phyloP scores from a whole-genome alignment of 2,797 vertebrate genomes.

The Acanthurus lineatus region DNA sequence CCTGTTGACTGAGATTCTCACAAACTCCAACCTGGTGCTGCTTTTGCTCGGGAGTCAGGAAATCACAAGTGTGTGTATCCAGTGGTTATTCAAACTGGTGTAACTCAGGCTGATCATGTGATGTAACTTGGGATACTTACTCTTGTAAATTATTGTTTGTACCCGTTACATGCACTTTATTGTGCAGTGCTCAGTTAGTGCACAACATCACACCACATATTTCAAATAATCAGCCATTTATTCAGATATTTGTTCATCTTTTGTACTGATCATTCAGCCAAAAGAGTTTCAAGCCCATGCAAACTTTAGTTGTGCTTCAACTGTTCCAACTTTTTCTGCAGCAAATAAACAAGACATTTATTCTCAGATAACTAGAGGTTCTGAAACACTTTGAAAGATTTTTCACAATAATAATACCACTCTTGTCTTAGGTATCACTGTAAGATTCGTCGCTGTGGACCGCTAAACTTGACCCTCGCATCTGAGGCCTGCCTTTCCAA shows the following conservation, averaged over 20 bases:
- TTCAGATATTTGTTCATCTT: not conserved
- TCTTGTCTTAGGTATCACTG: slow-evolving; percentile 86
- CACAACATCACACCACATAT: not conserved
- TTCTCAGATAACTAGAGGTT: not conserved
- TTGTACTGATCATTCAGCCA: not conserved
- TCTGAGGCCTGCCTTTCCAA: slow-evolving; percentile 90
- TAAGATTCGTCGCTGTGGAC: slow-evolving; percentile 91
- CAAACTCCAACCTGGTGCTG: too few relatives aligned
- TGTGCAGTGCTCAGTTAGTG: too few relatives aligned
- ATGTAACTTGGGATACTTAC: too few relatives aligned
- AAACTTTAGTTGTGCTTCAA: not conserved
- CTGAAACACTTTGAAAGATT: not conserved
- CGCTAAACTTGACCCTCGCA: slow-evolving; percentile 94
- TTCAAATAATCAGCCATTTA: not conserved
- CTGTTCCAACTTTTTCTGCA: not conserved
- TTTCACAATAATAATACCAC: not conserved
- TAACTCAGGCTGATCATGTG: too few relatives aligned
- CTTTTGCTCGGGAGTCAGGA: too few relatives aligned
- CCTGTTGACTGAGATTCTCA: too few relatives aligned
- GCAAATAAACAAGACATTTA: not conserved
- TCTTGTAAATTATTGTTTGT: too few relatives aligned
- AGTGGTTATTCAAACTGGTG: too few relatives aligned
- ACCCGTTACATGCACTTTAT: too few relatives aligned
- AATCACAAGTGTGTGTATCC: too few relatives aligned
- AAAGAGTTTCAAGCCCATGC: not conserved